Conservation (phyloP, 2,888 invertebrate species). For the Mythimna albipuncta region DNA sequence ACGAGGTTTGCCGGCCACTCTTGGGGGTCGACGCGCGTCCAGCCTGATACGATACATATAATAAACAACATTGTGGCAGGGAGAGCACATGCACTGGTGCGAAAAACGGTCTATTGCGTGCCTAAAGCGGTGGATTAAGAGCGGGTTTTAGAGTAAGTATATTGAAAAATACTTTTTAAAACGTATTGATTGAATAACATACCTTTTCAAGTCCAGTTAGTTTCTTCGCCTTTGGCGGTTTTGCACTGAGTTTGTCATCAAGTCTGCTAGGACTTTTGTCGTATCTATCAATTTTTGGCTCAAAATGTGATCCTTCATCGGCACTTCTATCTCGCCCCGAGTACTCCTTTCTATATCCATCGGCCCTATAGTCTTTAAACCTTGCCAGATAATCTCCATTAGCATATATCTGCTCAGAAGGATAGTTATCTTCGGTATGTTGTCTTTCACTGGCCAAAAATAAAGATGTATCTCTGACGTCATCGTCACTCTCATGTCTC, state of each 20-base stretch:
- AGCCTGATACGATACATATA: too few species aligned
- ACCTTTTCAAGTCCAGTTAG: conserved; percentile 94
- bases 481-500: conserved; percentile 92
- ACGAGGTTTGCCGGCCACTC: too few species aligned
- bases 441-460: conserved; percentile 94
- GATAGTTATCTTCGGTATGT: conserved; percentile 92
- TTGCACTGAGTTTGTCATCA: conserved; percentile 89
- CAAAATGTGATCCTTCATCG: conserved; percentile 93
- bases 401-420: conserved; percentile 86
- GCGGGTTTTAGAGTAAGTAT: too few species aligned
- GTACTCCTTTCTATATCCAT: conserved; percentile 82
- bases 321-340: conserved; percentile 89
- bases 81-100: too few species aligned
- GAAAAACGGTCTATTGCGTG: too few species aligned
- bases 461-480: conserved; percentile 92
- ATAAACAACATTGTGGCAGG: too few species aligned
- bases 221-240: conserved; percentile 92
- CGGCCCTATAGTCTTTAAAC: conserved; percentile 80
- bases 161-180: background rate
- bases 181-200: background rate
- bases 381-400: conserved; percentile 84
- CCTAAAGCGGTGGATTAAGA: too few species aligned
- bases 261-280: conserved; percentile 87
- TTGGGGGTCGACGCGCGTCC: too few species aligned
- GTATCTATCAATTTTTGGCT: conserved; percentile 91